Percentiles rank a stretch among this genome's conserved stretches.
phyloP scores from a whole-genome alignment of 2,888 invertebrate genomes.

The Phlogophora meticulosa region DNA sequence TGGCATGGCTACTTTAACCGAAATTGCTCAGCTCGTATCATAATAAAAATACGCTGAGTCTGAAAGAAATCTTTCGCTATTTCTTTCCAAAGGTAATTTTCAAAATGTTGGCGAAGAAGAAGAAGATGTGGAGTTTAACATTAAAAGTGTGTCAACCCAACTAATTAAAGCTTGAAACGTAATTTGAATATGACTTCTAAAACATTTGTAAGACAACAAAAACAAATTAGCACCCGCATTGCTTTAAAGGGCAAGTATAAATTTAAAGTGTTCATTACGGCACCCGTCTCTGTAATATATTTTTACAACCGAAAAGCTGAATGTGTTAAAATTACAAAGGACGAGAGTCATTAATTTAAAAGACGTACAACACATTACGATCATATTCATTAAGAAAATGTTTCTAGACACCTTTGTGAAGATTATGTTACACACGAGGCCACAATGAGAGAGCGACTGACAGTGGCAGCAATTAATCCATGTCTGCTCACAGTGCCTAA shows the following conservation, averaged over 20 bases:
- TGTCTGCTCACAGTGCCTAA: conserved; percentile 86
- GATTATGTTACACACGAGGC: conserved; percentile 79
- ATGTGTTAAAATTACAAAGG: conserved; percentile 77
- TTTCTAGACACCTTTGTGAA: conserved; percentile 82
- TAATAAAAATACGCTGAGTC: conserved; percentile 29
- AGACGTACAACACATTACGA: conserved; percentile 75
- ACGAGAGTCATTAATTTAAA: conserved; percentile 75
- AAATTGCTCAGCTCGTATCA: conserved; percentile 41
- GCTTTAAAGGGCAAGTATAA: conserved; percentile 65
- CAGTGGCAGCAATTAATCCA: conserved; percentile 86
- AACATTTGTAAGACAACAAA: conserved; percentile 58
- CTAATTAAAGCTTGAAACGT: conserved; percentile 26
- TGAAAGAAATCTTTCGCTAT: conserved; percentile 15
- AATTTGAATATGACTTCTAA: conserved; percentile 36
- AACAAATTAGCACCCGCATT: conserved; percentile 68
- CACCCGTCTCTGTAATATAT: conserved; percentile 63
- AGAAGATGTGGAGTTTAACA: conserved; percentile 1
- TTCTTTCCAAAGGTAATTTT: background rate
- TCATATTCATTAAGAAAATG: conserved; percentile 87
- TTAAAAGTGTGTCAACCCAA: conserved; percentile 11
- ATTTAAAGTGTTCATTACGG: conserved; percentile 70
- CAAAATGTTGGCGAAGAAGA: background rate
- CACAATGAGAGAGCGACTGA: conserved; percentile 76
- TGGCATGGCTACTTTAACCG: conserved; percentile 51
- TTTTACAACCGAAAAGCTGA: conserved; percentile 68